Base-by-base conservation (phyloP, 2,888 invertebrate species). In the Tenthredo livida region DNA sequence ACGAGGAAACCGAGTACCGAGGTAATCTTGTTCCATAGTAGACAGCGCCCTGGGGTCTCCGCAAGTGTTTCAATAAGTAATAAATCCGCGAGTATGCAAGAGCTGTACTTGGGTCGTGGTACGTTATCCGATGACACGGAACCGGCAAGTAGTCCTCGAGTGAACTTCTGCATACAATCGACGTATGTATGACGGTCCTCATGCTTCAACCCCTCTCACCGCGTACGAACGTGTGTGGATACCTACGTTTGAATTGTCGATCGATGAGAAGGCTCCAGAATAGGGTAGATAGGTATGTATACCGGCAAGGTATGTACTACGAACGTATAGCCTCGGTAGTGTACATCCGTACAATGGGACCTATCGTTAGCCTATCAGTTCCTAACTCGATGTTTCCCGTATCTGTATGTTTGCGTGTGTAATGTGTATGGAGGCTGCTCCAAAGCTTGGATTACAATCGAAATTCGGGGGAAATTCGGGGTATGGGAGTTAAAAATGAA, bases 21-120 rank as follows among this genome's bases (percentile, higher is more conserved):
- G 33, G 77, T 54, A 77, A 77, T 77, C 77, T n/a, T 77, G 72
- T 73, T 43, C 72, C n/a, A 21, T 43, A 29, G 43, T 73, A 73
- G n/a, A 43, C 72, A 43, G 17, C 15, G 77, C 77, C 47, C 77
- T 33, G 6, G 50, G 47, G 17, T 77, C 25, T 50, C 33, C 15
- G 29, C 50, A 50, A 77, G 77, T 77, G 77, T 77, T 77, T 77
- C 77, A 77, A 77, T 77, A 77, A 77, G 77, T 77, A 77, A 77
- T 77, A 77, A 77, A 77, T 77, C 77, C 54, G 33, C 29, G 54
- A 54, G 77, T 77, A 54, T 77, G 47, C 77, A 54, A 77, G 77
- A 54, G 50, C 25, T 54, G 50, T 77, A n/a, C 54, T 54, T 40
- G 77, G 47, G 33, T 54, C 29, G 50, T 29, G 50, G 25, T 77